Evolutionary conservation across 2,888 invertebrate genomes (phyloP).

Genomic region (Caenorhabditis becei): DNA sequence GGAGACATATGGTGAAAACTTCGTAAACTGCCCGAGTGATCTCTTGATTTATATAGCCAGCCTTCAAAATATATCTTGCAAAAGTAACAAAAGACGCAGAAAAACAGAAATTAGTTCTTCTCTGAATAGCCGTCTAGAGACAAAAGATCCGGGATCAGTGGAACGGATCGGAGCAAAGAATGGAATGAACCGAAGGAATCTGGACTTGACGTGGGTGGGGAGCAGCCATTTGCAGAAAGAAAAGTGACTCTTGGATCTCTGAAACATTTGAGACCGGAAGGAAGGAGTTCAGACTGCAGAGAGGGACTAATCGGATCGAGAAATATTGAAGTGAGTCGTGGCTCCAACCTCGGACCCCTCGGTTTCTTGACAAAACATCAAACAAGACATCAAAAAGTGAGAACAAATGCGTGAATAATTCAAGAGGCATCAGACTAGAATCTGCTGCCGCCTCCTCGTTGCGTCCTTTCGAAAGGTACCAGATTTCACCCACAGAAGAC

Average conservation of each 20-base stretch:
- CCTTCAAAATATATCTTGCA: too few species aligned
- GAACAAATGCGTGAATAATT: constrained; percentile 35
- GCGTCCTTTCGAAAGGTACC: constrained; percentile 35
- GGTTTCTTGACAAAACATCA: neutral
- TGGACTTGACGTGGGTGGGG: neutral
- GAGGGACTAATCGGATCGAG: neutral
- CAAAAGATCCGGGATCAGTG: neutral
- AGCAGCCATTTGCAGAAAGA: neutral
- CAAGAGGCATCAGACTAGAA: constrained; percentile 50
- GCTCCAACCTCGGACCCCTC: neutral
- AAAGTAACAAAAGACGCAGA: neutral
- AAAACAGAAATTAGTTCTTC: neutral
- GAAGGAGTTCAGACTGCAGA: neutral
- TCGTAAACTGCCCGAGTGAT: too few species aligned
- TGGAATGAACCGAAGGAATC: neutral
- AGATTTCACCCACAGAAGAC: constrained; percentile 21
- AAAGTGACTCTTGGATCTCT: neutral
- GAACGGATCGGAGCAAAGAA: neutral
- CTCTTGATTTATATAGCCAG: too few species aligned
- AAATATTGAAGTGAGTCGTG: neutral
- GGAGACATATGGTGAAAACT: too few species aligned
- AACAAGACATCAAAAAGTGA: neutral
- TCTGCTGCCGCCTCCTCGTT: constrained; percentile 14
- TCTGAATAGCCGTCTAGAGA: neutral
- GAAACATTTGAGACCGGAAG: neutral